These are phyloP conservation scores for Pangasianodon gigas DNA, from an alignment of 2,113 vertebrate genomes.

Conservation along the genomic window DNA sequence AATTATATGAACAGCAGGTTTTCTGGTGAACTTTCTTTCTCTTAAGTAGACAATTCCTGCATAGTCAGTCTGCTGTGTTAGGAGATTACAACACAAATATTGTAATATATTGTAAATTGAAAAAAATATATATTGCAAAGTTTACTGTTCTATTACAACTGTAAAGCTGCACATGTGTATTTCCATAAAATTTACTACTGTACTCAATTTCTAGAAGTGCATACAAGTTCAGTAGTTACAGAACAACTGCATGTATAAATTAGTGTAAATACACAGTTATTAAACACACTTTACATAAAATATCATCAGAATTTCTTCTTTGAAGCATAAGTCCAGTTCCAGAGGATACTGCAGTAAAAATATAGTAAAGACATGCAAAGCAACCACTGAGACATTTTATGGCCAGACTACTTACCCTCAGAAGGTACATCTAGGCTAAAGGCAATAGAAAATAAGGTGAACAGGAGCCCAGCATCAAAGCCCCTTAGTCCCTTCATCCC, in stretches of 20 bases:
- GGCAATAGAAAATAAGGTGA: constrained; percentile 64
- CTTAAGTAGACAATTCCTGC: too few species aligned
- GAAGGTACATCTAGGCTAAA: constrained; percentile 77
- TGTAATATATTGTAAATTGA: neutral
- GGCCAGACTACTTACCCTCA: constrained; percentile 69
- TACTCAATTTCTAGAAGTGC: neutral
- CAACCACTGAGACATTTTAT: neutral
- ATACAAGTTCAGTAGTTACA: neutral
- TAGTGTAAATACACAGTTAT: neutral
- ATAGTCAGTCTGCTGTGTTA: too few species aligned
- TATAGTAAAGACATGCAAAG: neutral
- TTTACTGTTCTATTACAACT: too few species aligned
- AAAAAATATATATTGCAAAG: too few species aligned
- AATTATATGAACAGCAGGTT: neutral
- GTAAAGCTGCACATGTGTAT: neutral
- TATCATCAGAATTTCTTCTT: neutral
- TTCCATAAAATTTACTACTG: neutral
- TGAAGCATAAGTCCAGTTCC: neutral
- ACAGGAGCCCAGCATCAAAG: constrained; percentile 66
- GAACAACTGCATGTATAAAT: neutral
- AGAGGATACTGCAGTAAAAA: neutral
- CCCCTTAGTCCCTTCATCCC: constrained; percentile 73
- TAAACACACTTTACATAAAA: neutral
- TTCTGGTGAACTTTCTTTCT: too few species aligned
- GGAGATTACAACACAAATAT: too few species aligned